A percentile compares a stretch with the other conserved stretches of the same genome.
Conservation (phyloP, 2,888 invertebrate species). For the Ecdyonurus torrentis region DNA sequence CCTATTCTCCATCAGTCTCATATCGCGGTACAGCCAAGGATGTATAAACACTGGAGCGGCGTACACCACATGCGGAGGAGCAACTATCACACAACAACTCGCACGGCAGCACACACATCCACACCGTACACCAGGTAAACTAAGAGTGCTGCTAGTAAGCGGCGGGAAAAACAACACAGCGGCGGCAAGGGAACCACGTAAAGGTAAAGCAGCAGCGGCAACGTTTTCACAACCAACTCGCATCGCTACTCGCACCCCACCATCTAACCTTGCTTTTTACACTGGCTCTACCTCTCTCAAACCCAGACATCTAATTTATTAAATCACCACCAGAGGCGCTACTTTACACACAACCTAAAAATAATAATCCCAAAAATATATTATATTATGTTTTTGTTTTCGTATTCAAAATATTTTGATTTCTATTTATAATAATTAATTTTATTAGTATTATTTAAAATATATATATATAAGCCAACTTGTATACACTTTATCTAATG, state of each 20-base stretch:
- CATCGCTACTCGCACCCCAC: not conserved
- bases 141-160: not conserved
- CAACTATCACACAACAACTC: not conserved
- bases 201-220: not conserved
- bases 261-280: not conserved
- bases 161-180: not conserved
- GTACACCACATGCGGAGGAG: not conserved
- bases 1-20: not conserved
- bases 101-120: not conserved
- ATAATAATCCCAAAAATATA: too few relatives aligned
- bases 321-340: not conserved
- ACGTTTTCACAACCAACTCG: not conserved
- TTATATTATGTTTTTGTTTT: too few relatives aligned
- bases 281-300: not conserved
- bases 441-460: too few relatives aligned
- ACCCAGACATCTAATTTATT: not conserved
- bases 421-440: too few relatives aligned
- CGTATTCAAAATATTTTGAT: too few relatives aligned
- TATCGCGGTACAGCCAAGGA: not conserved
- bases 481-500: too few relatives aligned
- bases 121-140: not conserved
- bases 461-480: too few relatives aligned
- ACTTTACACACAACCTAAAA: not conserved
- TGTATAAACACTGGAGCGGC: not conserved
- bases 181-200: not conserved